A percentile compares a stretch with the other conserved stretches of the same genome.
phyloP scores from a whole-genome alignment of 1,140 invertebrate species.

The Lepidurus arcticus region DNA sequence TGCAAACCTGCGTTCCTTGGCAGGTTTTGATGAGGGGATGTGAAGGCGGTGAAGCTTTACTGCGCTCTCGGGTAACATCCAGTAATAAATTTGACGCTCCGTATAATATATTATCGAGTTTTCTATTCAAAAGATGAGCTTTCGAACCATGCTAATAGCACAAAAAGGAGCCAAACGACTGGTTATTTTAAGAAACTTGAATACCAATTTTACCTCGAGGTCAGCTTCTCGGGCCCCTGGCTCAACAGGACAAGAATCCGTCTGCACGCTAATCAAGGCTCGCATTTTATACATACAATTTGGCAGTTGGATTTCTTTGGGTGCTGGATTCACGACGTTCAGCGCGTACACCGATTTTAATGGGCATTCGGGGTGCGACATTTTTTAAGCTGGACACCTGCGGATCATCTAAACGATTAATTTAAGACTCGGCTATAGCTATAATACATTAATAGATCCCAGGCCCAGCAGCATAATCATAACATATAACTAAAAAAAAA shows the following conservation, averaged over 20 bases:
- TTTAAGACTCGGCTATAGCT: too few relatives aligned
- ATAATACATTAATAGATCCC: too few relatives aligned
- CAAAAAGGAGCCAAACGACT: too few relatives aligned
- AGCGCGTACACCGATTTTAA: background rate
- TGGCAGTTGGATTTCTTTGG: background rate
- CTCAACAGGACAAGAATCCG: background rate
- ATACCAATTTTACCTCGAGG: background rate
- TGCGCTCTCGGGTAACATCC: background rate
- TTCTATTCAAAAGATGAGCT: background rate
- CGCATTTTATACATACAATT: background rate
- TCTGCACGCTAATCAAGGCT: background rate
- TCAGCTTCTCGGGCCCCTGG: background rate
- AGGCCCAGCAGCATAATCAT: too few relatives aligned
- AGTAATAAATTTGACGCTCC: background rate
- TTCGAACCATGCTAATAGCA: background rate
- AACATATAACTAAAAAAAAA: too few relatives aligned
- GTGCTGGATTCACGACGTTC: background rate
- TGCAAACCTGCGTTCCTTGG: background rate
- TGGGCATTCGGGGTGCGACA: background rate
- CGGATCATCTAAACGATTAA: background rate
- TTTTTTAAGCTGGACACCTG: background rate
- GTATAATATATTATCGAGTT: background rate
- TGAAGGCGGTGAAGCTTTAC: background rate
- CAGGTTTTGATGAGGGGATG: background rate
- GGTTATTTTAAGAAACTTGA: too few relatives aligned